Percentiles rank a stretch among this genome's conserved stretches.
phyloP scores from a whole-genome alignment of 1,140 invertebrate genomes.

The Tetraneura akinire region DNA sequence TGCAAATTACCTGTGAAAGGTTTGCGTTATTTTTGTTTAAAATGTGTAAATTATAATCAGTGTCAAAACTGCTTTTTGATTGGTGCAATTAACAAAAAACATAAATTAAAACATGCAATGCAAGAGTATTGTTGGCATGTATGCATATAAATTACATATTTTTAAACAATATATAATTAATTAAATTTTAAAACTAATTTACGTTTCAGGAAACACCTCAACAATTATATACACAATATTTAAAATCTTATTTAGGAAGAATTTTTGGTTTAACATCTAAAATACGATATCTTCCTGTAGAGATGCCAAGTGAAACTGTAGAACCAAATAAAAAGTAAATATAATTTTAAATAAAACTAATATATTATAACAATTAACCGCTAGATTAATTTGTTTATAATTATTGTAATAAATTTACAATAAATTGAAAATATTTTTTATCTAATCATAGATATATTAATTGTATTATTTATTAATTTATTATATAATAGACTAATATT shows the following conservation, averaged over 20 bases:
- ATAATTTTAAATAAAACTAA: not conserved
- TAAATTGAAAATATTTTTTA: too few species aligned
- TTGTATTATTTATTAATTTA: too few species aligned
- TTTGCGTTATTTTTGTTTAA: slow-evolving; percentile 71
- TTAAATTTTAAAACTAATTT: not conserved
- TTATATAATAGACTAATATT: too few species aligned
- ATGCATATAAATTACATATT: slow-evolving; percentile 35
- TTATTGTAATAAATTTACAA: too few species aligned
- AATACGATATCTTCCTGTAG: slow-evolving; percentile 39
- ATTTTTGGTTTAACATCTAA: slow-evolving; percentile 44
- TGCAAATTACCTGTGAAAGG: slow-evolving; percentile 65
- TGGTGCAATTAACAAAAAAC: slow-evolving; percentile 69
- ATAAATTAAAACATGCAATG: slow-evolving; percentile 75
- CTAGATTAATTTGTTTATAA: not conserved
- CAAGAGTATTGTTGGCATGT: slow-evolving; percentile 75
- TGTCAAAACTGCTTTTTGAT: slow-evolving; percentile 81
- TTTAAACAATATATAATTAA: not conserved
- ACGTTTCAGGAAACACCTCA: slow-evolving; percentile 46
- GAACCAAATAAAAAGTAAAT: slow-evolving; percentile 36
- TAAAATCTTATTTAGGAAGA: slow-evolving; percentile 45
- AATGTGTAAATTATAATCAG: slow-evolving; percentile 75
- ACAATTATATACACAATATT: slow-evolving; percentile 37
- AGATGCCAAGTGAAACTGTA: slow-evolving; percentile 1
- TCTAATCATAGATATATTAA: too few species aligned
- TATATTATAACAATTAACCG: not conserved